Base-by-base conservation (phyloP, 2,797 vertebrate genomes). In the Pogoniulus pusillus region DNA sequence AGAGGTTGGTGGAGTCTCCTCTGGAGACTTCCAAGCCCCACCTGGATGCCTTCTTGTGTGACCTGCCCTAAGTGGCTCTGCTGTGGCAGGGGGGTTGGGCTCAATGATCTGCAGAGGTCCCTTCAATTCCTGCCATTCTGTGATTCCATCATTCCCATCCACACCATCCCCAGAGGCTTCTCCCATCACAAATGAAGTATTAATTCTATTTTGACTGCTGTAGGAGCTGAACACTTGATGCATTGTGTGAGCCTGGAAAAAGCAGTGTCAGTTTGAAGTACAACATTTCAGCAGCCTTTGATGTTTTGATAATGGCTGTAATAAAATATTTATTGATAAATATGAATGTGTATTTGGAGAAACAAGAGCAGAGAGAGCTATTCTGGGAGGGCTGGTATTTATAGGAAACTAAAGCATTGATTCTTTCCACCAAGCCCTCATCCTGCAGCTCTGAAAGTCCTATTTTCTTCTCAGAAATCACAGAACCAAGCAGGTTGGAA, bases 291-390 rank as follows among this genome's bases (percentile, higher is more conserved):
- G 69, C 63, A 89, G 87, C 71, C 82, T 96, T 94, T 94, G 92
- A 89, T 94, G 91, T 81, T 92, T 80, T 89, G 66, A 83, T 92
- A 93, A 95, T 87, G 82, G 82, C 60, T 91, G 32, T 76, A 69
- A 91, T 95, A 89, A 95, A 95, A 94, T 91, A 95, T 95, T 94
- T 96, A 94, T 95, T 82, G 93, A 89, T 95, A 92, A 95, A 94
- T 94, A 93, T 37, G 89, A 75, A 76, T 64, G 79, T 57, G 58
- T 82, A 65, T 94, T 95, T 81, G 32, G 57, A 87, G 82, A 89
- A 87, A 76, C 71, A 89, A 16, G 16, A 87, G 80, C 78, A 83
- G 59, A 89, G 91, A 87, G 66, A 53, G 68, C 1, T 85, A 89
- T 91, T 94, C 96, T 83, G 85, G 82, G 92, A 34, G 49, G 64